phyloP scores from a whole-genome alignment of 2,113 vertebrate genomes.

The Esox niger region DNA sequence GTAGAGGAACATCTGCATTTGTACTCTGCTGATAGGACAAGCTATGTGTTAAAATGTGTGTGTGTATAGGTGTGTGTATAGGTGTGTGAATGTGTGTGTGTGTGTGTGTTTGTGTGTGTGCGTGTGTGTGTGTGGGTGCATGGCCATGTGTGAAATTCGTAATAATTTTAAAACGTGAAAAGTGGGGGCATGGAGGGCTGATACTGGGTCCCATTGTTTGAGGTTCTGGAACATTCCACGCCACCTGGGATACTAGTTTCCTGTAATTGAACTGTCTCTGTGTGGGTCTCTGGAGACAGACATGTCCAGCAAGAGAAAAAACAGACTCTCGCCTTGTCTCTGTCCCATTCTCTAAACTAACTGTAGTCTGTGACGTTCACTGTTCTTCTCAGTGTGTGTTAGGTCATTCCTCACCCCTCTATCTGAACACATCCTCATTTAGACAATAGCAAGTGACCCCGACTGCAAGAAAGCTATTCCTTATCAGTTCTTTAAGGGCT shows the following conservation, averaged over 20 bases:
- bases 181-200: no score
- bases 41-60: background rate
- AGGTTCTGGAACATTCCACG: slow-evolving; percentile 13
- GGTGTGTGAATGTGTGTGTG: no score
- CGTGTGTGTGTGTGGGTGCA: no score
- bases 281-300: slow-evolving; percentile 10
- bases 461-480: no score
- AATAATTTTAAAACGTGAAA: background rate
- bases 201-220: background rate
- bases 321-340: slow-evolving; percentile 4
- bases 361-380: no score
- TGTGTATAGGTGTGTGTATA: background rate
- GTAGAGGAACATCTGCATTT: background rate
- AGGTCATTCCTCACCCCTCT: no score
- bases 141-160: background rate
- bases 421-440: no score
- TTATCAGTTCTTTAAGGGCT: no score
- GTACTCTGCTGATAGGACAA: background rate
- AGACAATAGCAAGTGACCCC: no score
- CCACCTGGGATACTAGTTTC: slow-evolving; percentile 28
- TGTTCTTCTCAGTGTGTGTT: no score
- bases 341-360: background rate
- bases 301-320: background rate
- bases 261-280: slow-evolving; percentile 24
- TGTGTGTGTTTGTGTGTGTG: no score